A percentile compares a stretch with the other conserved stretches of the same genome.
Conservation (phyloP, 2,113 vertebrate genomes). For the Aphyosemion australe region DNA sequence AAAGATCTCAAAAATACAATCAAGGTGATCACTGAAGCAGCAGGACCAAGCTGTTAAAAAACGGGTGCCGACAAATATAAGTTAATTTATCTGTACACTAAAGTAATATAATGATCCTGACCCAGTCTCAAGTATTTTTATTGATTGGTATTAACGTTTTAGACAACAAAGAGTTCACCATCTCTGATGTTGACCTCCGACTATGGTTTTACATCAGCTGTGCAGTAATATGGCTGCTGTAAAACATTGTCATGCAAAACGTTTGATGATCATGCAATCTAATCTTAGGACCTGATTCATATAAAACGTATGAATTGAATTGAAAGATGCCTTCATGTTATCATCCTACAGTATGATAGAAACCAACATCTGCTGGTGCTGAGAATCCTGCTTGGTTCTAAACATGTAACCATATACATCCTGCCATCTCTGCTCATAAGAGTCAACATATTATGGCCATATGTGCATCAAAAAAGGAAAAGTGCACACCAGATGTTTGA, state of each 20-base stretch:
- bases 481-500: conserved; percentile 62
- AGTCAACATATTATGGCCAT: conserved; percentile 59
- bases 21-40: not conserved
- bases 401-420: conserved; percentile 58
- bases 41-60: not conserved
- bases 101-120: no score
- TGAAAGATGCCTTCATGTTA: not conserved
- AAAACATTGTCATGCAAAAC: no score
- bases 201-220: no score
- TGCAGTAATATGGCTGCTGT: no score
- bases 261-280: no score
- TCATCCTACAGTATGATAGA: not conserved
- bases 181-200: no score
- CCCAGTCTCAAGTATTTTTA: no score
- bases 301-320: not conserved
- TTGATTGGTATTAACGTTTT: no score
- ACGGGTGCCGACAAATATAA: not conserved
- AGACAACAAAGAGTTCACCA: no score
- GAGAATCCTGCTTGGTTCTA: not conserved
- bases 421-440: conserved; percentile 38
- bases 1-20: not conserved
- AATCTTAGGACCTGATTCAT: no score
- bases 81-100: no score
- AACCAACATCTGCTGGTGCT: conserved; percentile 28
- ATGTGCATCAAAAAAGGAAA: conserved; percentile 52